phyloP scores from a whole-genome alignment of 1,140 invertebrate genomes.

The Drosophila asahinai region DNA sequence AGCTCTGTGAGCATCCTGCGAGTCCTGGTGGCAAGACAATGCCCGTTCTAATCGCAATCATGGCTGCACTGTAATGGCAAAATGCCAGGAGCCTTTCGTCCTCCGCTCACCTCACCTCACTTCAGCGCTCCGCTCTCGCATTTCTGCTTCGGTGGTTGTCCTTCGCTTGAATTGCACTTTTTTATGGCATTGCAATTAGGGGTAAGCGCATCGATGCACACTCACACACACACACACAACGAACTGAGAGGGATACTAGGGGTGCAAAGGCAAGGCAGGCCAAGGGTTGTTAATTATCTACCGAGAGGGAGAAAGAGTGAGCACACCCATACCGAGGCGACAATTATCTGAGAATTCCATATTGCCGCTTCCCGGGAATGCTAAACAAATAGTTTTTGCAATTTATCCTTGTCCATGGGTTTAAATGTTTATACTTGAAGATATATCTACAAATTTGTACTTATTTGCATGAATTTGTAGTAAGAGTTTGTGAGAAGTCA shows the following conservation, averaged over 20 bases:
- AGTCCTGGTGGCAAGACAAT: slow-evolving; percentile 58
- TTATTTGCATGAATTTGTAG: slow-evolving; percentile 15
- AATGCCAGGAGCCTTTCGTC: slow-evolving; percentile 49
- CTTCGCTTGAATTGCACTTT: slow-evolving; percentile 83
- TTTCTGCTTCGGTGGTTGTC: slow-evolving; percentile 63
- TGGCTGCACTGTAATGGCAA: slow-evolving; percentile 67
- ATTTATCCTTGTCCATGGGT: neutral
- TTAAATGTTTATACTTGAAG: neutral
- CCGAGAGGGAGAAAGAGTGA: slow-evolving; percentile 50
- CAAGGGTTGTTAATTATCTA: slow-evolving; percentile 73
- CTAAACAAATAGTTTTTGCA: slow-evolving; percentile 24
- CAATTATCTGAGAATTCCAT: slow-evolving; percentile 39
- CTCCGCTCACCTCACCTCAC: slow-evolving; percentile 4
- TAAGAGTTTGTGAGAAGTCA: neutral
- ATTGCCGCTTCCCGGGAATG: slow-evolving; percentile 41
- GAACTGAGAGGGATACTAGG: slow-evolving; percentile 25
- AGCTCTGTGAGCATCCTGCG: slow-evolving; percentile 7
- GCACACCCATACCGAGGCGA: slow-evolving; percentile 22
- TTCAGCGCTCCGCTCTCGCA: slow-evolving; percentile 14
- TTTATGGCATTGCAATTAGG: slow-evolving; percentile 84
- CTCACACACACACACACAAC: slow-evolving; percentile 19
- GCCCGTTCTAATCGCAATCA: slow-evolving; percentile 67
- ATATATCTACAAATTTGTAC: neutral
- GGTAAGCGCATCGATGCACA: slow-evolving; percentile 63
- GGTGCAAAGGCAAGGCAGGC: slow-evolving; percentile 34